phyloP scores from a whole-genome alignment of 2,888 invertebrate species.

The Drosophila lutescens region DNA sequence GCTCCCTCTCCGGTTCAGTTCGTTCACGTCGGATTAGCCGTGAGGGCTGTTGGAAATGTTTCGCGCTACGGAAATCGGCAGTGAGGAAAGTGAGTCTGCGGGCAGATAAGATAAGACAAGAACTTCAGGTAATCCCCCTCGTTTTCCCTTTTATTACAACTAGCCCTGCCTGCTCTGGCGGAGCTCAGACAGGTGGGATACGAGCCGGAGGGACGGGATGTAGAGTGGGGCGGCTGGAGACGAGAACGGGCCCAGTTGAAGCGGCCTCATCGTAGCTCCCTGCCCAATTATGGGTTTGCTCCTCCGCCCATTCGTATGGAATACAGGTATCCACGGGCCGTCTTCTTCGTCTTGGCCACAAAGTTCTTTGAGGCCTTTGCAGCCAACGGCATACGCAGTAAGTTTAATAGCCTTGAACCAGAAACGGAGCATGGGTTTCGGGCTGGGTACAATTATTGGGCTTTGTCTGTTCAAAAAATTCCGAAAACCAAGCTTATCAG shows the following conservation, averaged over 20 bases:
- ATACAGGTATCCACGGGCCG: constrained; percentile 82
- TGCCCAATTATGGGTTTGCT: constrained; percentile 74
- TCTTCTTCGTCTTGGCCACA: constrained; percentile 80
- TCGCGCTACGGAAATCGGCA: constrained; percentile 76
- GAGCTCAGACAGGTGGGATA: constrained; percentile 53
- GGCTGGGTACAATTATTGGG: constrained; percentile 51
- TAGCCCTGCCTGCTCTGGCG: constrained; percentile 77
- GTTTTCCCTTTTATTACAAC: constrained; percentile 2
- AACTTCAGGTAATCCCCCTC: constrained; percentile 6
- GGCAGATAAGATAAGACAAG: constrained; percentile 57
- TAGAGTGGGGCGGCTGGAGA: constrained; percentile 23
- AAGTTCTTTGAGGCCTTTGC: constrained; percentile 84
- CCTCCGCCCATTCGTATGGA: constrained; percentile 62
- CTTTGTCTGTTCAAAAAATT: constrained; percentile 51
- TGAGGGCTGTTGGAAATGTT: constrained; percentile 72
- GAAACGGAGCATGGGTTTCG: background rate
- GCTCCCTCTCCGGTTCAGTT: constrained; percentile 26
- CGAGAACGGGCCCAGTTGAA: constrained; percentile 46
- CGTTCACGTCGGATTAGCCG: constrained; percentile 29
- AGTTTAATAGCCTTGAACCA: constrained; percentile 52
- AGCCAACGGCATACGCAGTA: constrained; percentile 84
- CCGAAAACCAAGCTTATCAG: constrained; percentile 56
- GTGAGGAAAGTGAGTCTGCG: constrained; percentile 81
- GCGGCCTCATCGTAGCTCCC: constrained; percentile 43
- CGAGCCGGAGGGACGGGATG: constrained; percentile 11